Conservation (phyloP, 2,888 invertebrate species). For the Hirtodrosophila trivittata region DNA sequence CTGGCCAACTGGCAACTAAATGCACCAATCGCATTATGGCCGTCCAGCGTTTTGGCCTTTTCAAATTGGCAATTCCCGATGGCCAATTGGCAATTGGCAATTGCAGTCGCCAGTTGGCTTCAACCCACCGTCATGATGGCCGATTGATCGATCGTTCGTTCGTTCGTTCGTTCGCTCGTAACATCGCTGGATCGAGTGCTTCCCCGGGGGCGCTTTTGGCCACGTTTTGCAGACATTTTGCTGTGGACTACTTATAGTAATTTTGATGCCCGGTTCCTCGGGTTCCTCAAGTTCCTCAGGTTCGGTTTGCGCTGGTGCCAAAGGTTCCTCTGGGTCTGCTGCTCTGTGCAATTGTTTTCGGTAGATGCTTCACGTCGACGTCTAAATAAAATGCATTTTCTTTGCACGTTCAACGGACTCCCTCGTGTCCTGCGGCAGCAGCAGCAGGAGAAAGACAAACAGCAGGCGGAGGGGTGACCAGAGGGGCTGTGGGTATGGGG, state of each 20-base stretch:
- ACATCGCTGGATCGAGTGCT: conserved; percentile 3
- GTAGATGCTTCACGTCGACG: conserved; percentile 39
- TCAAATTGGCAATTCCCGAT: conserved; percentile 61
- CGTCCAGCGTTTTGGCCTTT: conserved; percentile 66
- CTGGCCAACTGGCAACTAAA: conserved; percentile 59
- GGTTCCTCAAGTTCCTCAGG: conserved; percentile 7
- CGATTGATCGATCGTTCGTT: conserved; percentile 47
- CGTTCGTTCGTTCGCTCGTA: conserved; percentile 3
- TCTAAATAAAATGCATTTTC: conserved; percentile 72
- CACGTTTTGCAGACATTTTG: conserved; percentile 78
- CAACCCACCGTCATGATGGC: conserved; percentile 44
- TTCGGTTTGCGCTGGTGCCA: no score
- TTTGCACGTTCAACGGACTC: conserved; percentile 55
- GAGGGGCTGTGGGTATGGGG: not conserved
- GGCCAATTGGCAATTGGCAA: conserved; percentile 42
- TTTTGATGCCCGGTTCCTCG: conserved; percentile 38
- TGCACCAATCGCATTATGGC: conserved; percentile 79
- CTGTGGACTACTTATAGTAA: conserved; percentile 60
- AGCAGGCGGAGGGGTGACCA: not conserved
- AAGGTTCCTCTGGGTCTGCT: conserved; percentile 13
- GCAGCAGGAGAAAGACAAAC: not conserved
- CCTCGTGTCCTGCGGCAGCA: conserved; percentile 32
- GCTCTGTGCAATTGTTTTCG: conserved; percentile 25
- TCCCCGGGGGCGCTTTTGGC: conserved; percentile 52
- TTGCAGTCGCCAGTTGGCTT: conserved; percentile 17